phyloP scores from a whole-genome alignment of 2,797 vertebrate genomes.

The Pseudomugil tenellus region DNA sequence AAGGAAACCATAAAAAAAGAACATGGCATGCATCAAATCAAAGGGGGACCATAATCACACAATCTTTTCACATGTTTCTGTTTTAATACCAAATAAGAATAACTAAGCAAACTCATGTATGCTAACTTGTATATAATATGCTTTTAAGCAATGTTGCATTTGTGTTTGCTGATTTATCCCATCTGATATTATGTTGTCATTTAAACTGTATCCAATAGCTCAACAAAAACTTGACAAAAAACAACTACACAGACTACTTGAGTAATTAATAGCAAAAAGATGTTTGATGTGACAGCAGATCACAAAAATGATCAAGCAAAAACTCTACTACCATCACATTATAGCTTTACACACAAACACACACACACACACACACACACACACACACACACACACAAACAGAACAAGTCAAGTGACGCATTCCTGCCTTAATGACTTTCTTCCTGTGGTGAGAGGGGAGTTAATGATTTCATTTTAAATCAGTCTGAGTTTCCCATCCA shows the following conservation, averaged over 20 bases:
- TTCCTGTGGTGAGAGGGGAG: slow-evolving; percentile 60
- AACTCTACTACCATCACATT: slow-evolving; percentile 18
- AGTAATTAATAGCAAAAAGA: not conserved
- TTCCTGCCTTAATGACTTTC: slow-evolving; percentile 67
- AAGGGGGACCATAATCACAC: not conserved
- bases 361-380: slow-evolving; percentile 11
- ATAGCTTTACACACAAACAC: slow-evolving; percentile 19
- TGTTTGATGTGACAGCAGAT: slow-evolving; percentile 25
- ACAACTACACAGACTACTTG: not conserved
- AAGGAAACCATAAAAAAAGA: no score
- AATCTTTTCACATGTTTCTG: not conserved
- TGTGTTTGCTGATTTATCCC: not conserved
- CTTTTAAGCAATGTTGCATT: not conserved
- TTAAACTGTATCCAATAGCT: not conserved
- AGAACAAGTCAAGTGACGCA: slow-evolving; percentile 46
- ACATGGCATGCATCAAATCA: no score
- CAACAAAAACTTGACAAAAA: not conserved
- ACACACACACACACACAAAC: slow-evolving; percentile 5
- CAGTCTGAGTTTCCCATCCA: slow-evolving; percentile 65
- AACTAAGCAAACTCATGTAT: not conserved
- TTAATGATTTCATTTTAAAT: slow-evolving; percentile 76
- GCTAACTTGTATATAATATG: not conserved
- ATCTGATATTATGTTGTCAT: no score
- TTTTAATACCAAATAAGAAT: not conserved
- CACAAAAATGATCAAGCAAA: slow-evolving; percentile 11